Evolutionary conservation across 2,888 invertebrate species (phyloP).

Genomic region (Thyatira batis): DNA sequence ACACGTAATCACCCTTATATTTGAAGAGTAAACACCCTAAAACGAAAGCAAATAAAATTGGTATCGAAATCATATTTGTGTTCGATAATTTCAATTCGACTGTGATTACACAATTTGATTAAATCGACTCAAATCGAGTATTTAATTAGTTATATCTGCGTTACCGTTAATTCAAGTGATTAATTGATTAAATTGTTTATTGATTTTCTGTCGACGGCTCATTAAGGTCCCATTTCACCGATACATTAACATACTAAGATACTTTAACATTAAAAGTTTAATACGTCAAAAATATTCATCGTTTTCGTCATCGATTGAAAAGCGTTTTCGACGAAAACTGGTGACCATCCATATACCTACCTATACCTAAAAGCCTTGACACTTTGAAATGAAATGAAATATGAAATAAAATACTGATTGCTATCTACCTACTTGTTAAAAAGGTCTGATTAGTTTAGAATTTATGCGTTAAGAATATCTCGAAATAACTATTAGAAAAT

Average conservation of each 20-base stretch:
- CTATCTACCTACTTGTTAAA: too few relatives aligned
- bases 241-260: not conserved
- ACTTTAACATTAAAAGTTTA: too few relatives aligned
- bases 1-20: slow-evolving; percentile 5
- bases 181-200: slow-evolving; percentile 10
- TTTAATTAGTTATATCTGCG: slow-evolving; percentile 33
- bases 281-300: too few relatives aligned
- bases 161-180: slow-evolving; percentile 6
- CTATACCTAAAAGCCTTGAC: too few relatives aligned
- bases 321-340: too few relatives aligned
- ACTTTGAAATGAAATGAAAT: too few relatives aligned
- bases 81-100: slow-evolving; percentile 43
- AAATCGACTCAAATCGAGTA: slow-evolving; percentile 52
- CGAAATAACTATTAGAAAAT: too few relatives aligned
- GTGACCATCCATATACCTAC: too few relatives aligned
- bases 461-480: too few relatives aligned
- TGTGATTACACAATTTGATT: slow-evolving; percentile 52
- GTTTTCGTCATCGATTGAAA: not conserved
- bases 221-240: not conserved
- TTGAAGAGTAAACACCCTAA: slow-evolving; percentile 39
- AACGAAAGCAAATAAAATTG: slow-evolving; percentile 53
- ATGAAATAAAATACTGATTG: too few relatives aligned
- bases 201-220: slow-evolving; percentile 1
- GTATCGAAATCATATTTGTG: slow-evolving; percentile 54
- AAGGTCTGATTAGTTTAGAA: too few relatives aligned